Base-by-base conservation (phyloP, 1,140 invertebrate species). In the Bathynomus jamesi region DNA sequence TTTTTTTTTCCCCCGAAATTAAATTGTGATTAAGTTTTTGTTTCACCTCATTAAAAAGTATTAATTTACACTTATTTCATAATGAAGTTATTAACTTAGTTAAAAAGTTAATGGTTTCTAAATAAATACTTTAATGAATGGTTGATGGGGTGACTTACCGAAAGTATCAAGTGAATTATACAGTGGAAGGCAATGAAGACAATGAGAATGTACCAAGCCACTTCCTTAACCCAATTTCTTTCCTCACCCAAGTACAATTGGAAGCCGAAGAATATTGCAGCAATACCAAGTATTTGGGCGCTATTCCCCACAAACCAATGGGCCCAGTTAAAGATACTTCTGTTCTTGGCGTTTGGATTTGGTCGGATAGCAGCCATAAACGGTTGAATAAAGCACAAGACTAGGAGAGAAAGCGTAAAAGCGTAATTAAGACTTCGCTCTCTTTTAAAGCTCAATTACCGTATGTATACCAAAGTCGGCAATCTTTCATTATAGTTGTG, bases 251-350 rank as follows among this genome's bases (percentile, higher is more conserved):
- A 21, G 72, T 86, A 87, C 72, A 97, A 83, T 76, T 89, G 87
- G 24, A 93, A 89, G 32, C 94, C 91, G 79, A 97, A 91, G 86
- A 98, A 97, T 78, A 98, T 92, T 66, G 93, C 91, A 7, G 93
- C 88, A 84, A 97, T 92, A 79, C 88, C 92, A 69, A 95, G 84
- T 77, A 96, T 92, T 80, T 96, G 93, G 2, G 94, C 94, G n/a
- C 88, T 83, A 81, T 96, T 97, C 63, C 95, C 95, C 75, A 93
- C 87, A 60, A 92, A 84, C 93, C 94, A 98, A 83, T 98, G 95
- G 17, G 88, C 79, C 95, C 95, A 98, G 82, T 99, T 99, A 84
- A 98, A 97, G 67, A 95, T 83, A 0, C 90, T 87, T 68, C 95
- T 84, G 78, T 88, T 89, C 1, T 88, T 86, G 61, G 90, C 89